Evolutionary conservation across 1,140 invertebrate species (phyloP), one percentile per base, ranked within the genome.

Genomic region (Pseudachorutes palmiensis): DNA sequence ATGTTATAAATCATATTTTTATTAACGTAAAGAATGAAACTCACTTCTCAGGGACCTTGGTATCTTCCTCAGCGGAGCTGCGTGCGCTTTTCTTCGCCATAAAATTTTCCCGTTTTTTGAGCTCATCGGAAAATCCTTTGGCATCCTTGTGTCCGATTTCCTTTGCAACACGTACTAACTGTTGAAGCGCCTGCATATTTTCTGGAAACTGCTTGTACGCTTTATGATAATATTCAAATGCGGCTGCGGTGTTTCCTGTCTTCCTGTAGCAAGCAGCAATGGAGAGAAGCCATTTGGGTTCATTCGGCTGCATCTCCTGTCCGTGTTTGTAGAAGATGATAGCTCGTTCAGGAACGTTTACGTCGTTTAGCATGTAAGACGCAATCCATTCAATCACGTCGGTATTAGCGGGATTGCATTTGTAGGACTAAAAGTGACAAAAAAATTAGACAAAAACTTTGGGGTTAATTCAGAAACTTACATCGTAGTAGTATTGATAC

Each of bases 351-450:
- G 89, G 86, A 75, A 89, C 85, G 80, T 94, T 89, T 74, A 92
- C 85, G 74, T 94, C 90, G 64, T 95, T 88, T 75, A 92, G 94
- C 51, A 55, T 55, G 77, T 96, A 94, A 0, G 90, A 89, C 51
- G 90, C 91, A 30, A 97, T 81, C 86, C 93, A 97, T 76, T 94
- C 89, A 66, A 97, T 90, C 0, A 92, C 91, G 65, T 87, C 85
- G 55, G 95, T 85, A 79, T 92, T 91, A 41, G 90, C 90, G 60
- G 94, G 93, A 78, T 90, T 92, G 76, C 90, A 89, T 72, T 92
- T 85, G 78, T 89, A 92, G 2, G 91, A 88, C 86, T 91, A 72
- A 26, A 67, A 65, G 16, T 31, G 66, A 45, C 66, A 55, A 51
- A 32, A 29, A 61, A 65, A 66, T 41, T 55, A 3, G 12, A 24